These are phyloP conservation scores for Cryptotermes secundus DNA, from an alignment of 1,140 invertebrate genomes.

Conservation along the genomic window DNA sequence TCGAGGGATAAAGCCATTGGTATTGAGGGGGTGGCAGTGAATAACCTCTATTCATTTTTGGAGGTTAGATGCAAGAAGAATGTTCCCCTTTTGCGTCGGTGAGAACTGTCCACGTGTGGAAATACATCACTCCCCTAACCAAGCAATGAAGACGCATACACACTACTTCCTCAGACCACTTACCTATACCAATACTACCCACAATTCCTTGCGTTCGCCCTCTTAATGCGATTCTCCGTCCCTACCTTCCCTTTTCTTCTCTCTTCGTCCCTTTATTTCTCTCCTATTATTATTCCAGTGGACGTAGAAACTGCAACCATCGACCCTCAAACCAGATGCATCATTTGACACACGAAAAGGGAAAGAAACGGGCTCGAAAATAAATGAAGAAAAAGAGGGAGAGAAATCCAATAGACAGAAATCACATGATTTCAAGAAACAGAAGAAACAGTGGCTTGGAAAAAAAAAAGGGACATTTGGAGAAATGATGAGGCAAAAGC, in stretches of 20 bases:
- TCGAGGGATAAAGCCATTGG: neutral
- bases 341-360: neutral
- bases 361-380: neutral
- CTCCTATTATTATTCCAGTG: neutral
- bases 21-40: neutral
- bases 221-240: neutral
- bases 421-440: constrained; percentile 17
- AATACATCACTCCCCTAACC: neutral
- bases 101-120: constrained; percentile 3
- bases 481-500: neutral
- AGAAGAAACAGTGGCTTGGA: neutral
- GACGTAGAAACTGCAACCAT: neutral
- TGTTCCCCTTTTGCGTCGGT: neutral
- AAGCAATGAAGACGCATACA: neutral
- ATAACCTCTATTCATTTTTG: constrained; percentile 31
- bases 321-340: neutral
- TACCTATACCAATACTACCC: constrained; percentile 21
- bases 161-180: neutral
- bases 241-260: neutral
- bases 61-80: neutral
- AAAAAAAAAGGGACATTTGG: neutral
- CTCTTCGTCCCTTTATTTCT: neutral
- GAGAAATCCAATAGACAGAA: constrained; percentile 17
- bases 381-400: neutral
- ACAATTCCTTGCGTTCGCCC: neutral